A percentile compares a stretch with the other conserved stretches of the same genome.
Conservation (phyloP, 1,140 invertebrate species). For the Protaetia brevitarsis region DNA sequence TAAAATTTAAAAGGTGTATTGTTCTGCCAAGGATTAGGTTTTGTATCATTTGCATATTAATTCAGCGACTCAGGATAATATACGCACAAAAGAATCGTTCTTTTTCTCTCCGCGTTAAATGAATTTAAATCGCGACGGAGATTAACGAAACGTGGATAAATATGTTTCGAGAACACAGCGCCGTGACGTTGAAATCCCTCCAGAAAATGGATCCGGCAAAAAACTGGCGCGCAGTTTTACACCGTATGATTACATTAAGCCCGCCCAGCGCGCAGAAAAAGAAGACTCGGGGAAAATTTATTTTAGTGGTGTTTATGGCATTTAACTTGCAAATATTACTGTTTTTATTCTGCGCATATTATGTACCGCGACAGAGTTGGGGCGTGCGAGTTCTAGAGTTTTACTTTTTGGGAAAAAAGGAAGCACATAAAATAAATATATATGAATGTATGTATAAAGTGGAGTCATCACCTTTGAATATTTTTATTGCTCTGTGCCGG, state of each 20-base stretch:
- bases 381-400: too few relatives aligned
- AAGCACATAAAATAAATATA: conserved; percentile 19
- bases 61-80: neutral
- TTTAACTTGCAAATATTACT: conserved; percentile 52
- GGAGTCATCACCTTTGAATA: conserved; percentile 50
- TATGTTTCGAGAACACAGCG: neutral
- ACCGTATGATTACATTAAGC: conserved; percentile 19
- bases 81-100: neutral
- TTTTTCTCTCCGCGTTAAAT: neutral
- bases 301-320: conserved; percentile 46
- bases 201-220: conserved; percentile 1
- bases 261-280: conserved; percentile 21
- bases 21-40: too few relatives aligned
- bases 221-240: conserved; percentile 1
- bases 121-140: conserved; percentile 10
- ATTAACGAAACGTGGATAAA: conserved; percentile 17
- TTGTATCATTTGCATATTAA: conserved; percentile 2
- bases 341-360: conserved; percentile 42
- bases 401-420: neutral
- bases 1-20: too few relatives aligned
- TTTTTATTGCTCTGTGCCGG: conserved; percentile 44
- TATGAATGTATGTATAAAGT: conserved; percentile 38
- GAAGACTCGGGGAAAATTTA: conserved; percentile 49
- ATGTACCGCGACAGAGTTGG: neutral
- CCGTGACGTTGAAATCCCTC: neutral